Conservation (phyloP, 2,113 vertebrate genomes). For the Dryoscopus gambensis region DNA sequence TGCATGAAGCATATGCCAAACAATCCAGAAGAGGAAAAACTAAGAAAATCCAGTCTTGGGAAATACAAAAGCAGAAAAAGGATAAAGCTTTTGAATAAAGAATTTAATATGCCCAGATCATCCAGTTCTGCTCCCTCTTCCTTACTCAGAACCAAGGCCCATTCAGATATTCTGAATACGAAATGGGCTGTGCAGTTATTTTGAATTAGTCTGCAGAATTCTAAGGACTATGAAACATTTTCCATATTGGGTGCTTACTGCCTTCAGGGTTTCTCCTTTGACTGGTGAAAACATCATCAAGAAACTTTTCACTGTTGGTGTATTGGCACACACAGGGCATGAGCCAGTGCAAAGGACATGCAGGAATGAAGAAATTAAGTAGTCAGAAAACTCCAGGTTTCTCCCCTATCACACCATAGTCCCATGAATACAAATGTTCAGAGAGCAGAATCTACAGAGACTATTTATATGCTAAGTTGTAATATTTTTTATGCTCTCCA, state of each 20-base stretch:
- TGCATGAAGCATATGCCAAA: background rate
- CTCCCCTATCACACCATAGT: background rate
- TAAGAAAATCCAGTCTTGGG: background rate
- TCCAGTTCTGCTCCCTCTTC: background rate
- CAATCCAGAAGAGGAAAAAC: background rate
- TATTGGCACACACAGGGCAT: background rate
- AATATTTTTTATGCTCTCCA: background rate
- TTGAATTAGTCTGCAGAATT: background rate
- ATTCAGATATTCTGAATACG: background rate
- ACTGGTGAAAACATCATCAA: background rate
- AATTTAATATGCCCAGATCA: background rate
- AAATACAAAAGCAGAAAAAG: conserved; percentile 14
- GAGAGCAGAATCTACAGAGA: accelerated
- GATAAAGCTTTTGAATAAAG: background rate
- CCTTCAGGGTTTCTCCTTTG: background rate
- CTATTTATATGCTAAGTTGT: background rate
- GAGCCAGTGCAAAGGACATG: background rate
- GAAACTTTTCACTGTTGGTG: background rate
- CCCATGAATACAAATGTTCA: background rate
- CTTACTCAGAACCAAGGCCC: background rate
- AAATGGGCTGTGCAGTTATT: background rate
- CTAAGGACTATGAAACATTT: background rate
- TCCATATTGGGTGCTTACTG: background rate
- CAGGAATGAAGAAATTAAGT: background rate
- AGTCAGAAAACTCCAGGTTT: background rate